A percentile compares a stretch with the other conserved stretches of the same genome.
phyloP scores from a whole-genome alignment of 2,888 invertebrate genomes.

The Flexamia atlantica region DNA sequence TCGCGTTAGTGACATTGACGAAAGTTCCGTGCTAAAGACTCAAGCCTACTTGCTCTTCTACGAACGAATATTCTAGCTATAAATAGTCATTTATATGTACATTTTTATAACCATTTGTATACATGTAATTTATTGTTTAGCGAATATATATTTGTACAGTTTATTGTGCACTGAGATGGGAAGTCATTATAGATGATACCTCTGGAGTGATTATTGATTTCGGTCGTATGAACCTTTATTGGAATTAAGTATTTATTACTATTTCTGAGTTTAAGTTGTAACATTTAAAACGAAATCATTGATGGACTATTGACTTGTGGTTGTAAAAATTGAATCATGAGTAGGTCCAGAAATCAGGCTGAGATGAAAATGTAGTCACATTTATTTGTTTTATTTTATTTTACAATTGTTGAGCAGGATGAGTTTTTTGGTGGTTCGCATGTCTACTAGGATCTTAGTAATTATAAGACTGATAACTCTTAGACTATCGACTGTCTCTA shows the following conservation, averaged over 20 bases:
- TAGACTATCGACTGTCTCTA: slow-evolving; percentile 20
- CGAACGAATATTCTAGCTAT: slow-evolving; percentile 88
- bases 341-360: too few relatives aligned
- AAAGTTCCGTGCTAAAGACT: slow-evolving; percentile 87
- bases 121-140: slow-evolving; percentile 53
- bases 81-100: slow-evolving; percentile 41
- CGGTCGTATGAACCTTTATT: neutral
- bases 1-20: slow-evolving; percentile 88
- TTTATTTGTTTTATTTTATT: too few relatives aligned
- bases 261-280: neutral
- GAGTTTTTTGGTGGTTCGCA: neutral
- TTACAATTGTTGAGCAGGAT: neutral
- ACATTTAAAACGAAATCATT: too few relatives aligned
- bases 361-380: too few relatives aligned
- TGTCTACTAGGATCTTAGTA: slow-evolving; percentile 7
- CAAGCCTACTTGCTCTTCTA: slow-evolving; percentile 98
- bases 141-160: slow-evolving; percentile 32
- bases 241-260: neutral
- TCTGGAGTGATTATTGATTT: neutral
- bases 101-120: slow-evolving; percentile 48
- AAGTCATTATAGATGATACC: slow-evolving; percentile 42
- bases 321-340: too few relatives aligned
- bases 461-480: slow-evolving; percentile 23
- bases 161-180: slow-evolving; percentile 17
- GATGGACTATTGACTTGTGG: too few relatives aligned